Base-by-base conservation (phyloP, 2,888 invertebrate genomes). In the Clunio marinus region DNA sequence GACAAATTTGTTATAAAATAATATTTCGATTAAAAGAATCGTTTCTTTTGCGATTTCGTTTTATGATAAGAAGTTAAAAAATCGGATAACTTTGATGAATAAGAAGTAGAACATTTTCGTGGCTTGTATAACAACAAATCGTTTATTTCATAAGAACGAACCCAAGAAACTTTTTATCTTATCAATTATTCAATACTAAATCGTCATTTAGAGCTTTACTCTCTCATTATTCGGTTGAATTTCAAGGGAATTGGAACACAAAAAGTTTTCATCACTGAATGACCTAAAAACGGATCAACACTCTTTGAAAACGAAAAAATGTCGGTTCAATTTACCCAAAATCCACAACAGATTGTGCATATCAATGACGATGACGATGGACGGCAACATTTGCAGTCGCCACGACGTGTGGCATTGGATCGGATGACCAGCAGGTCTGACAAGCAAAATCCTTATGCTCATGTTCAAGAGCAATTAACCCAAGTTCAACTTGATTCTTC, bases 391-490 rank as follows among this genome's bases (percentile, higher is more conserved):
- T 17, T 66, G 2, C 27, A 66, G 10, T 17, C 51, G 4, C 66
- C 66, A 7, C 17, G 35, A 4, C 32, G 66, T 7, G 66, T 66
- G 10, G 55, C 66, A 22, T 25, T 66, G 13, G 66, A 66, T 55
- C 66, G 66, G 22, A 66, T 66, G 66, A 66, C 66, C n/a, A 35
- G 32, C 55, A 66, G 66, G 66, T 57, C 57, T 57, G 57, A 57
- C 3, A 41, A 13, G 2, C 15, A 32, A 24, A 66, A 66, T 55
- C 66, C 66, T 22, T 66, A 66, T 27, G 25, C 28, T 4, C 55
- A 66, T 13, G 66, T 66, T 24, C 66, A 66, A 22, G 32, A 55
- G 8, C 66, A 66, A 51, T 32, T 66, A 66, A 66, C 51, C n/a
- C 27, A 66, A 66, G 35, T 55, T 45, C n/a, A 66, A 45, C 10